These are phyloP conservation scores for Conistra vaccinii DNA, from an alignment of 2,888 invertebrate genomes.

Conservation along the genomic window DNA sequence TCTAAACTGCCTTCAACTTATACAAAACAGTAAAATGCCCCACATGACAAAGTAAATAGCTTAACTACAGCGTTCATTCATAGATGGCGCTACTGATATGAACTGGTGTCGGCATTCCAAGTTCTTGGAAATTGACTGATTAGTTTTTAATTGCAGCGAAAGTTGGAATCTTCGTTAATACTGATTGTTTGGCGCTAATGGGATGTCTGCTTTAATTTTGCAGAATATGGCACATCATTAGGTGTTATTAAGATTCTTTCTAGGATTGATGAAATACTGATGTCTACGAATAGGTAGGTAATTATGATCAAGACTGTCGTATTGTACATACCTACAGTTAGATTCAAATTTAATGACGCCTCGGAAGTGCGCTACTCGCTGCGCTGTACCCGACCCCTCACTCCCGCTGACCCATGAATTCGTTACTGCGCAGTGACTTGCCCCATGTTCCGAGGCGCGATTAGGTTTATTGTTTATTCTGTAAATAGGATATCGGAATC, in stretches of 20 bases:
- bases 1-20: background rate
- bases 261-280: slow-evolving; percentile 13
- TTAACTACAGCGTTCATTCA: slow-evolving; percentile 20
- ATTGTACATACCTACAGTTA: background rate
- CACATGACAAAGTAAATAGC: slow-evolving; percentile 1
- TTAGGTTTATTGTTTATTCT: no score
- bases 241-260: slow-evolving; percentile 16
- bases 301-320: background rate
- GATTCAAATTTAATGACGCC: no score
- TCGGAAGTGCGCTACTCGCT: no score
- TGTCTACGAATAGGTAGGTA: no score
- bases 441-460: no score
- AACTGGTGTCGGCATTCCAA: slow-evolving; percentile 24
- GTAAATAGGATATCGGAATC: no score
- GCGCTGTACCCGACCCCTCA: no score
- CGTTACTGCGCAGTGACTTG: no score
- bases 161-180: slow-evolving; percentile 56
- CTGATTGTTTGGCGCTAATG: slow-evolving; percentile 45
- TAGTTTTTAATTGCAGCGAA: slow-evolving; percentile 66
- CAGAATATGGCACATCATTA: slow-evolving; percentile 41
- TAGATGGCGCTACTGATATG: slow-evolving; percentile 65
- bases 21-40: background rate
- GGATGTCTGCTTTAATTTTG: slow-evolving; percentile 32
- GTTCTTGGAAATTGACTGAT: slow-evolving; percentile 61
- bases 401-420: no score